A percentile compares a stretch with the other conserved stretches of the same genome.
phyloP scores from a whole-genome alignment of 2,797 vertebrate species.

The Novumbra hubbsi region DNA sequence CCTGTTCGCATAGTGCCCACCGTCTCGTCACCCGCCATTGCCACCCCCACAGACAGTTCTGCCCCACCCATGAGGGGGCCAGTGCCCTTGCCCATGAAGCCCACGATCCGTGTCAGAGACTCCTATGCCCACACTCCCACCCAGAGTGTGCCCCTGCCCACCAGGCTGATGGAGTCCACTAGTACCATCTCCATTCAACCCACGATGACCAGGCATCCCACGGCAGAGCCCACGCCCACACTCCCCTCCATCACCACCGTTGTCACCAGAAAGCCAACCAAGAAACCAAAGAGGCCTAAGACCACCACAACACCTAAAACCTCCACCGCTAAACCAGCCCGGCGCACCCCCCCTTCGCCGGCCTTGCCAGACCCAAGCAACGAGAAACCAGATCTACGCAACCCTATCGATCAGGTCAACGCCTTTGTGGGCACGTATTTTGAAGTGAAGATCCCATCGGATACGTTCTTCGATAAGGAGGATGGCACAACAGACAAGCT shows the following conservation, averaged over 20 bases:
- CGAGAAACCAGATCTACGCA: slow-evolving; percentile 81
- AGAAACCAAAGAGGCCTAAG: slow-evolving; percentile 78
- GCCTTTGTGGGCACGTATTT: slow-evolving; percentile 95
- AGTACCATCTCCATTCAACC: slow-evolving; percentile 80
- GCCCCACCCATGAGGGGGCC: slow-evolving; percentile 88
- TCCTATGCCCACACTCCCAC: slow-evolving; percentile 83
- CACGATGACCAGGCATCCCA: slow-evolving; percentile 78
- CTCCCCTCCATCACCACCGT: slow-evolving; percentile 75
- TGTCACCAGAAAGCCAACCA: slow-evolving; percentile 71
- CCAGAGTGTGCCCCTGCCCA: slow-evolving; percentile 83
- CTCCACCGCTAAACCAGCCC: slow-evolving; percentile 71
- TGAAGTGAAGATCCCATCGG: slow-evolving; percentile 94
- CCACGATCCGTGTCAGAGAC: slow-evolving; percentile 86
- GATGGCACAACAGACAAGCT: slow-evolving; percentile 97
- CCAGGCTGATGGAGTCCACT: slow-evolving; percentile 79
- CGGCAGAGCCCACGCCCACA: slow-evolving; percentile 81
- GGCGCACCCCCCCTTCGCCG: slow-evolving; percentile 78
- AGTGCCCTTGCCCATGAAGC: slow-evolving; percentile 85
- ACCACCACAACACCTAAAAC: slow-evolving; percentile 80
- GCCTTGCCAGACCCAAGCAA: slow-evolving; percentile 76
- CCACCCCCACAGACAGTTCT: slow-evolving; percentile 84
- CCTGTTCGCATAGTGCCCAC: slow-evolving; percentile 89
- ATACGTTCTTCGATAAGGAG: slow-evolving; percentile 93
- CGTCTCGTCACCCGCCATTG: slow-evolving; percentile 87
- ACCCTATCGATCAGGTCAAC: slow-evolving; percentile 91